Conservation (phyloP, 2,113 vertebrate species). For the Phylloscopus whistleri region DNA sequence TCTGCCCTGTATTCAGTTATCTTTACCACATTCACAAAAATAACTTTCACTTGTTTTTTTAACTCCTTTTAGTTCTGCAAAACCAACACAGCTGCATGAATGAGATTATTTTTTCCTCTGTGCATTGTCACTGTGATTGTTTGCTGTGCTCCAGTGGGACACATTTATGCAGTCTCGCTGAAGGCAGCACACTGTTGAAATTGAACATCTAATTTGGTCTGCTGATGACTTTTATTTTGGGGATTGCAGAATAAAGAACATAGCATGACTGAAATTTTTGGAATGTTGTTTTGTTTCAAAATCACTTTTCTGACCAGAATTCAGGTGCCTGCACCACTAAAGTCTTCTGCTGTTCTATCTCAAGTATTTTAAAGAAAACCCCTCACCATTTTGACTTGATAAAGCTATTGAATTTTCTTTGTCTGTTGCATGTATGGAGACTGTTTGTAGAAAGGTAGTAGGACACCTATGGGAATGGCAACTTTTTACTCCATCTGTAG, state of each 20-base stretch:
- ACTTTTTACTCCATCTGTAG: background rate
- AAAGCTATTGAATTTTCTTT: background rate
- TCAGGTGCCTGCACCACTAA: background rate
- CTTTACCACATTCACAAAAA: slow-evolving; percentile 14
- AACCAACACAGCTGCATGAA: background rate
- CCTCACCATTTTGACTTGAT: background rate
- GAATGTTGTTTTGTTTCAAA: background rate
- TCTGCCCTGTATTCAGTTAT: background rate
- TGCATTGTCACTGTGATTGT: background rate
- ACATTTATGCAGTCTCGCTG: background rate
- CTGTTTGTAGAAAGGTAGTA: background rate
- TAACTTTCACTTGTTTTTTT: slow-evolving; percentile 1
- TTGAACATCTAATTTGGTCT: background rate
- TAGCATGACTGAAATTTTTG: background rate
- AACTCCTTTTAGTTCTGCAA: slow-evolving; percentile 7
- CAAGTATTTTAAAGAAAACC: background rate
- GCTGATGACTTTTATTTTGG: background rate
- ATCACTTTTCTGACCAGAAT: background rate
- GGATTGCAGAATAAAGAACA: background rate
- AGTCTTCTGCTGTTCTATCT: background rate
- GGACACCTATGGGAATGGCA: background rate
- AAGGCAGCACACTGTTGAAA: background rate
- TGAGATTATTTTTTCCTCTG: background rate
- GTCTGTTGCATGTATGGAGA: background rate
- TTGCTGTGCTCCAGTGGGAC: background rate